Percentiles rank a stretch among this genome's conserved stretches.
Evolutionary conservation across 2,888 invertebrate species (phyloP).

Genomic region (Tetanocera ferruginea): DNA sequence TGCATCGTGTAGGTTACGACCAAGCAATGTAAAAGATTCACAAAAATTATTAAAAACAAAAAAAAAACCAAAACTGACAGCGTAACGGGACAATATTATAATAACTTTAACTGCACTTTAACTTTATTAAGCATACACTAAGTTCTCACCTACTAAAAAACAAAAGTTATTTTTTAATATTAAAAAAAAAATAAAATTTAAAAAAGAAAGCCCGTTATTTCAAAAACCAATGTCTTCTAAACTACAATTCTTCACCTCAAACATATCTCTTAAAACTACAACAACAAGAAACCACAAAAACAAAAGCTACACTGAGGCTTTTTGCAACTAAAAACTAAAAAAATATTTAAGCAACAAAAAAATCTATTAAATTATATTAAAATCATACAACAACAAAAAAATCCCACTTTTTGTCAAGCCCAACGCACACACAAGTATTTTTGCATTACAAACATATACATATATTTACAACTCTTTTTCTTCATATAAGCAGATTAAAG

Average conservation of each 20-base stretch:
- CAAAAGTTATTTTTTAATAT: neutral
- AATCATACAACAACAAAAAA: neutral
- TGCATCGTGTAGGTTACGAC: neutral
- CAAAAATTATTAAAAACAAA: neutral
- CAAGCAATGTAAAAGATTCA: neutral
- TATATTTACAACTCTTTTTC: neutral
- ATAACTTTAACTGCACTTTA: neutral
- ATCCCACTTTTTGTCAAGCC: neutral
- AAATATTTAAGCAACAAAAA: neutral
- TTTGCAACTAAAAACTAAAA: neutral
- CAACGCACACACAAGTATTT: conserved; percentile 19
- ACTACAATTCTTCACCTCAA: conserved; percentile 7
- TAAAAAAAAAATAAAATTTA: neutral
- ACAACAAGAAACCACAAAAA: neutral
- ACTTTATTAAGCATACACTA: neutral
- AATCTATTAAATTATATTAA: neutral
- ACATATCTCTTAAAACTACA: conserved; percentile 15
- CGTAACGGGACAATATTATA: conserved; percentile 19
- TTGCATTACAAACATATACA: neutral
- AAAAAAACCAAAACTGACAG: neutral
- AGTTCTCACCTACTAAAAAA: neutral
- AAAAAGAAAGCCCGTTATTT: neutral
- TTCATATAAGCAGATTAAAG: neutral
- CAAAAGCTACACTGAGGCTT: neutral
- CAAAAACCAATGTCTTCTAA: neutral